Evolutionary conservation across 1,140 invertebrate species (phyloP), one percentile per base, ranked within the genome.

Genomic region (Goniozus legneri): DNA sequence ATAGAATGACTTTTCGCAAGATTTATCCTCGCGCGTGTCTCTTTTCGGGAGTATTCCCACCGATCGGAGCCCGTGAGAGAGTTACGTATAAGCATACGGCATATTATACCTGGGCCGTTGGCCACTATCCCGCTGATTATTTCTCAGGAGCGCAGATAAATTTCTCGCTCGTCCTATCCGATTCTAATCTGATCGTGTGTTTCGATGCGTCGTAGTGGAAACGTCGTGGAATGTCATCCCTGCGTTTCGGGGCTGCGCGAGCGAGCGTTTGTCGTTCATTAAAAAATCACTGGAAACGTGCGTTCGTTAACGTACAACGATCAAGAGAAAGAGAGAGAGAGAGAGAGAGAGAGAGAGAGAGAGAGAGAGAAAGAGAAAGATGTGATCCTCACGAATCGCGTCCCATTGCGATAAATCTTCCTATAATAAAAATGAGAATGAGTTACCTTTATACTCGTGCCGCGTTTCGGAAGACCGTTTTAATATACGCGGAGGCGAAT

Each of bases 141-240:
- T 73, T 67, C 58, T 66, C 42, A 47, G 52, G 57, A 49, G 60
- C 56, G 61, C 56, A 63, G 58, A 69, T 73, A 72, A 74, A 73
- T 74, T n/a, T 73, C 58, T 51, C 58, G 50, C 27, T 53, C 54
- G 56, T 67, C 55, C 58, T n/a, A n/a, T 60, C 57, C 50, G 73
- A 74, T 75, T 62, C 65, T 74, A 71, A 75, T 75, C 73, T 74
- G 60, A 67, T 68, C 58, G 41, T 37, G 47, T 60, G 53, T 67
- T 67, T 66, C 61, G 60, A 64, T 64, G 57, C 56, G 54, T 51
- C 33, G 43, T 54, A n/a, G n/a, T n/a, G n/a, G 47, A 48, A 53
- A 21, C 40, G 47, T 51, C 33, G 16, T 54, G 61, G 64, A 65
- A 65, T 65, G 59, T 61, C 63, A 64, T 58, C 46, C 52, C 49